Base-by-base conservation (phyloP, 2,113 vertebrate species). In the Calidris pugnax region DNA sequence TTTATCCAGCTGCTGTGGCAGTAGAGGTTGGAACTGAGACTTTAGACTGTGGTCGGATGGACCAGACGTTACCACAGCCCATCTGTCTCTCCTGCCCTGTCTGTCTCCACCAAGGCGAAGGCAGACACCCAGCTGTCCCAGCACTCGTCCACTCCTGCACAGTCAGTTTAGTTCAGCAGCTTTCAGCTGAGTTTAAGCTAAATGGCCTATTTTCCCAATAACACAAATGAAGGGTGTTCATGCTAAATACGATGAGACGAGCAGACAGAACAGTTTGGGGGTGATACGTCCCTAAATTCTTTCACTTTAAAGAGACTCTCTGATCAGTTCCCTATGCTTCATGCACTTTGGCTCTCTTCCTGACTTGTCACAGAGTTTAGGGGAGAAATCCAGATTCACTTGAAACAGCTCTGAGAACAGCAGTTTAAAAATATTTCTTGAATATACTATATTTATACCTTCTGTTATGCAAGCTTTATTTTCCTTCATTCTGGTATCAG, bases 391-490 rank as follows among this genome's bases (percentile, higher is more conserved):
- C 41, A 86, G 41, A 56, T 81, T 77, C 28, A 39, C 77, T n/a
- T 78, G 56, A 86, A 87, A 78, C 9, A 64, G 9, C 56, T 86
- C 39, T 60, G 64, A 88, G 56, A 89, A 60, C 11, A 83, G 47
- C 41, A 90, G 30, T 64, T 90, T 92, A 60, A 95, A 90, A 78
- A 60, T 69, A 79, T 45, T 85, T 71, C 56, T 68, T 85, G 43
- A 82, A 71, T 21, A 37, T 50, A 43, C 51, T 19, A 12, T 85
- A 69, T 72, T 89, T 81, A 86, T 75, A 41, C 21, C 45, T 87
- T 90, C 32, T 95, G 45, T 85, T 88, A 82, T 1, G 3, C 55
- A 93, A 92, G 33, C 71, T 57, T 93, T 97, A 51, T 95, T 95
- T 87, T 95, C 62, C 67, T 87, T 93, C 87, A 67, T 87, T 85